phyloP scores from a whole-genome alignment of 1,140 invertebrate species.

The Ditylenchus dipsaci region DNA sequence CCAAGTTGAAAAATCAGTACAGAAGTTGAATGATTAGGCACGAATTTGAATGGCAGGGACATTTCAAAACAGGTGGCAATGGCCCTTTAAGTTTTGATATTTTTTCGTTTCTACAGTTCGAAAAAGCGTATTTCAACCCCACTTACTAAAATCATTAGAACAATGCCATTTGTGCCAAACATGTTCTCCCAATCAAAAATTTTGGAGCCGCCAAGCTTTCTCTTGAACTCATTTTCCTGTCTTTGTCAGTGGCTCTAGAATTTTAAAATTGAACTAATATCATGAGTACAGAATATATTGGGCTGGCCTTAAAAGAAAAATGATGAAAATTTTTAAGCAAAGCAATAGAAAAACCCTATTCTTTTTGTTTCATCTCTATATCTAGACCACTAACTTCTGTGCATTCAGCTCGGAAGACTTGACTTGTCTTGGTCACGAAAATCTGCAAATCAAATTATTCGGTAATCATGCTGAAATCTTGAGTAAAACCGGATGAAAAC shows the following conservation, averaged over 20 bases:
- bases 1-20: no score
- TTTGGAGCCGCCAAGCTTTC: not conserved
- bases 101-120: no score
- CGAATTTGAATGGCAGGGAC: no score
- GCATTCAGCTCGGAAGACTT: constrained; percentile 10
- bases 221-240: not conserved
- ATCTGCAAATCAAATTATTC: not conserved
- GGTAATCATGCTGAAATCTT: not conserved
- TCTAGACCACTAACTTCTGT: constrained; percentile 5
- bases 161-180: constrained; percentile 11
- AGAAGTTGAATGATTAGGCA: no score
- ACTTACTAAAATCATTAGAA: constrained; percentile 11
- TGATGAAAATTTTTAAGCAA: not conserved
- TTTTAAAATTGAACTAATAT: not conserved
- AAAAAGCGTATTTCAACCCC: no score
- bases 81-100: no score
- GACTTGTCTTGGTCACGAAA: constrained; percentile 2
- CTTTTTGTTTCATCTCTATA: not conserved
- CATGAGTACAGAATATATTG: constrained; percentile 22
- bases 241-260: not conserved
- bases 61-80: no score
- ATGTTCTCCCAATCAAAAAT: constrained; percentile 5
- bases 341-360: not conserved
- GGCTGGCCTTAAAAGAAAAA: constrained; percentile 7
- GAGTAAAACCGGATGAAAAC: constrained; percentile 2